Evolutionary conservation across 2,797 vertebrate genomes (phyloP).

Genomic region (Spea hammondii): DNA sequence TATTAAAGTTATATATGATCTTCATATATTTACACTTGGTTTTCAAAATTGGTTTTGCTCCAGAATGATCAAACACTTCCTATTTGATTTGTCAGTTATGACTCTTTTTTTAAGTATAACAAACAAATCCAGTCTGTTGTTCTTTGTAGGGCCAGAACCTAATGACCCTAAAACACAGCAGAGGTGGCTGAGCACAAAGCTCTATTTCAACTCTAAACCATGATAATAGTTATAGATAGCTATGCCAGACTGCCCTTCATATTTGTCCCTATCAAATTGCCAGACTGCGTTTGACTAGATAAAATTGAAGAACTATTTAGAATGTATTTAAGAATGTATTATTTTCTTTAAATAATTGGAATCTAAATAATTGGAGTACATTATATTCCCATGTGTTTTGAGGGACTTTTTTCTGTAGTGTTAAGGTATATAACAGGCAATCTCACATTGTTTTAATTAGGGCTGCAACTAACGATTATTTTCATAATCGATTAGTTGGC

Average conservation of each 20-base stretch:
- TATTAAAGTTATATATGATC: too few species aligned
- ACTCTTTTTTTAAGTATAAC: constrained; percentile 12
- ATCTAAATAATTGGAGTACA: too few species aligned
- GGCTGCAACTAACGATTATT: too few species aligned
- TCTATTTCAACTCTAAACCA: constrained; percentile 11
- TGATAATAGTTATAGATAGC: constrained; percentile 11
- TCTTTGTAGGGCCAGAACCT: constrained; percentile 13
- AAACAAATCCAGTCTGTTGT: constrained; percentile 16
- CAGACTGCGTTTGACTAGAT: not conserved
- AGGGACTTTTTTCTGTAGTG: too few species aligned
- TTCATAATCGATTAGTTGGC: too few species aligned
- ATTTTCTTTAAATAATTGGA: too few species aligned
- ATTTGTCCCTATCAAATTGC: constrained; percentile 6
- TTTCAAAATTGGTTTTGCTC: not conserved
- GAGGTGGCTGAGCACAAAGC: constrained; percentile 1
- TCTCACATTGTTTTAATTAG: too few species aligned
- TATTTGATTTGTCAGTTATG: constrained; percentile 9
- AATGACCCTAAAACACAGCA: constrained; percentile 21
- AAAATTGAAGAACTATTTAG: too few species aligned
- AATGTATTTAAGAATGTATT: too few species aligned
- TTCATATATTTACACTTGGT: too few species aligned
- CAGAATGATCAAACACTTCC: constrained; percentile 1
- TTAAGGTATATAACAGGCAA: too few species aligned
- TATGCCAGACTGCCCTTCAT: constrained; percentile 8
- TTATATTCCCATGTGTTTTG: too few species aligned